These are phyloP conservation scores for Nasonia giraulti DNA, from an alignment of 1,140 invertebrate genomes.

Conservation along the genomic window DNA sequence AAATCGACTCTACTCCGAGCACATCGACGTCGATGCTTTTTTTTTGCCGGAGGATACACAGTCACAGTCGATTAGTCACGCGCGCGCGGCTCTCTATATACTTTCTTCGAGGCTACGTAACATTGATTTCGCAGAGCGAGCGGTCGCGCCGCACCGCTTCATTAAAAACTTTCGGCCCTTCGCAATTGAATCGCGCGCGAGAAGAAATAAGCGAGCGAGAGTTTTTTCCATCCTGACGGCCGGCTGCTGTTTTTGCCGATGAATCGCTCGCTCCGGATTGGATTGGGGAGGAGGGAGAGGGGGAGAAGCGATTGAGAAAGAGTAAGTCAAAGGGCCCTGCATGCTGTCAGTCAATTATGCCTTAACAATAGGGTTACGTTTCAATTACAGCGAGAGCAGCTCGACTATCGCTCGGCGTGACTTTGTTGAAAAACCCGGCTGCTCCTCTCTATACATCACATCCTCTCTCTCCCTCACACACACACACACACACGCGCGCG, in stretches of 20 bases:
- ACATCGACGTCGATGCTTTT: neutral
- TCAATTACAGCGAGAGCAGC: constrained; percentile 65
- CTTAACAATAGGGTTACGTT: constrained; percentile 72
- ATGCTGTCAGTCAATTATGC: constrained; percentile 70
- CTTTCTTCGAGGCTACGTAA: neutral
- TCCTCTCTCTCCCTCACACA: neutral
- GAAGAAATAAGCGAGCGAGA: constrained; percentile 31
- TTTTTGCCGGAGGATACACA: constrained; percentile 25
- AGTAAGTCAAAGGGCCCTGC: constrained; percentile 45
- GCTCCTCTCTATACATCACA: neutral
- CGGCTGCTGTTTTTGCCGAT: constrained; percentile 60
- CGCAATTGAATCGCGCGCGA: constrained; percentile 29
- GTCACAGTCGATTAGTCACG: constrained; percentile 29
- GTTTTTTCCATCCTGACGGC: neutral
- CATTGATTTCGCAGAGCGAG: constrained; percentile 22
- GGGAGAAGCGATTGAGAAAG: constrained; percentile 42
- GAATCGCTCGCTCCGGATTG: constrained; percentile 54
- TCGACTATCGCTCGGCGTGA: neutral
- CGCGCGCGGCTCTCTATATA: neutral
- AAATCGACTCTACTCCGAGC: neutral
- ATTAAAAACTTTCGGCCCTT: constrained; percentile 26
- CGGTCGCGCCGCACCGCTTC: neutral
- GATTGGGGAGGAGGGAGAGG: constrained; percentile 56
- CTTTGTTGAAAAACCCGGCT: neutral
- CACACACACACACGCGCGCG: too few relatives aligned